Conservation (phyloP, 2,113 vertebrate species). For the Catharus bicknelli region DNA sequence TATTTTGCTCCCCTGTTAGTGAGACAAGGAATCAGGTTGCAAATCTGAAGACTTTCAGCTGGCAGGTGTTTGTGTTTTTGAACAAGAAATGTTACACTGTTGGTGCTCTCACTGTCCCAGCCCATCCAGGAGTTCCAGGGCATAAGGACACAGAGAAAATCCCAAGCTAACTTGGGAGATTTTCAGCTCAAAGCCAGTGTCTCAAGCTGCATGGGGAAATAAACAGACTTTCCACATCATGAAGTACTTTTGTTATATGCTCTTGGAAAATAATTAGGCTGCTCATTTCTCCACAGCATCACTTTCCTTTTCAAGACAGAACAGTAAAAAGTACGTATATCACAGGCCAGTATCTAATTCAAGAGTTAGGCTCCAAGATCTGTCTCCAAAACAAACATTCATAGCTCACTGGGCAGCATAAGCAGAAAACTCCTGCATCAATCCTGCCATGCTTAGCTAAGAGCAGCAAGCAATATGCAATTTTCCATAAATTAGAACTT, state of each 20-base stretch:
- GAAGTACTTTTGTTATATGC: not conserved
- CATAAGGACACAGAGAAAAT: not conserved
- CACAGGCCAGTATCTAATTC: not conserved
- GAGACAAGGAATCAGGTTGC: not conserved
- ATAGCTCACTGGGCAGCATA: not conserved
- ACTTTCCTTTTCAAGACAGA: not conserved
- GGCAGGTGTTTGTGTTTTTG: not conserved
- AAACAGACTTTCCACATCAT: not conserved
- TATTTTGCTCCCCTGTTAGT: not conserved
- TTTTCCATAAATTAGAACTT: not conserved
- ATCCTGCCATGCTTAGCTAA: not conserved
- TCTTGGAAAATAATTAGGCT: not conserved
- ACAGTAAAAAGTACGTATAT: not conserved
- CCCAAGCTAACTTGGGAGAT: not conserved
- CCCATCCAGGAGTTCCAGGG: not conserved
- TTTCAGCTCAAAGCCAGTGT: not conserved
- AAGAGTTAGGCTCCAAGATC: not conserved
- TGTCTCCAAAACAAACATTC: not conserved
- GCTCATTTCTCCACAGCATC: not conserved
- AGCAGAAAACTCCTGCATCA: not conserved
- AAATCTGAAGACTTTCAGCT: not conserved
- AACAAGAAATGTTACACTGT: not conserved
- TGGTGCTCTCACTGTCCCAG: not conserved
- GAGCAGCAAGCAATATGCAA: not conserved
- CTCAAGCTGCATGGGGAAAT: not conserved